Base-by-base conservation (phyloP, 2,888 invertebrate genomes). In the Dorcus parallelipipedus region DNA sequence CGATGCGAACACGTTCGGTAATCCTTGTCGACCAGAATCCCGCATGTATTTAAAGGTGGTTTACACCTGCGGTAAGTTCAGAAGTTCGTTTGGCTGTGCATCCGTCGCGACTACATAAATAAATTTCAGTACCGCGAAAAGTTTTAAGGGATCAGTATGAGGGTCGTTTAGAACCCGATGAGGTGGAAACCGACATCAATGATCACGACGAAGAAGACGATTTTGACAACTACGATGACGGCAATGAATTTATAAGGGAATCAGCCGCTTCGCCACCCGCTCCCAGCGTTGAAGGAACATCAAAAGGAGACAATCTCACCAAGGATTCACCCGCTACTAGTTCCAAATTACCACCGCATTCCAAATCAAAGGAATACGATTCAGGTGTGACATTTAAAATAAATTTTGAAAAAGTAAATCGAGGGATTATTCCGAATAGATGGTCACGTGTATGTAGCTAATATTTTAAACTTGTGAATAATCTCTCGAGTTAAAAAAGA, bases 21-120 rank as follows among this genome's bases (percentile, higher is more conserved):
- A 87, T 68, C 91, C 92, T 0, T 93, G 93, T 76, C 86, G 89
- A 64, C 83, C 86, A 0, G 88, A 90, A 67, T 90, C 91, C 69
- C 82, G 89, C 72, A 91, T 91, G 79, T 92, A 93, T 78, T 84
- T 93, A 70, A 91, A 91, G 82, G 90, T 93, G 60, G 90, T 92
- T 67, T 91, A 92, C 76, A 92, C 92, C 45, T 93, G 93, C 75
- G 91, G 93, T 93, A 78, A 88, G 90, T 83, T 60, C 23, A 38
- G 38, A 54, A 45, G 23, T 54, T 38, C 42, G 48, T 20, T 10
- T 4, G 17, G 17, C 33, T 23, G 10, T 43, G 7, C 40, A 45
- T 23, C 17, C 50, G 26, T 50, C 38, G 10, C 38, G 49, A 42
- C 40, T 39, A 49, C 26, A 20, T 39, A 42, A 49, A 42, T 41